Evolutionary conservation across 1,140 invertebrate species (phyloP), one percentile per base, ranked within the genome.

Genomic region (Orchesella cincta): DNA sequence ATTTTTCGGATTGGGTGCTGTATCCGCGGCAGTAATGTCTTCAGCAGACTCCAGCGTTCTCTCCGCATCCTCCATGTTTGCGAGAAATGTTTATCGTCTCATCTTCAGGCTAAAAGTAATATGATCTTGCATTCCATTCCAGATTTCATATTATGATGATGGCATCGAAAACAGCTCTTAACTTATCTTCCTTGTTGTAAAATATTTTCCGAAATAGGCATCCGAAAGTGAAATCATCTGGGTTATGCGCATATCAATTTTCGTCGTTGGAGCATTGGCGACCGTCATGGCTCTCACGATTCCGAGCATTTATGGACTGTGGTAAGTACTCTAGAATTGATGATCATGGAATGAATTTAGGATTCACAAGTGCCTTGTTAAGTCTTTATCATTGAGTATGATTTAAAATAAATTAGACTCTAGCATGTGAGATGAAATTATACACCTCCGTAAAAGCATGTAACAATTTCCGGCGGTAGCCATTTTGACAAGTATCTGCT

Each of bases 21-120:
- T 94, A 31, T 92, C 91, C 1, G 92, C 92, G 1, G 92, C 92
- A n/a, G 90, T 93, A 0, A 93, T 94, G 92, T 92, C 92, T 2
- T 93, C 92, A 8, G 92, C 92, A 0, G 92, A 93, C 84, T 93
- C 92, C 0, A 92, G 91, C 72, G 90, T 94, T 64, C 85, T 94
- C 1, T 90, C 91, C 8, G 92, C 92, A 18, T 90, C 90, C 81
- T 92, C 92, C 20, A 92, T 94, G 91, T 93, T 93, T 85, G 90
- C 92, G n/a, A 88, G 92, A 76, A 94, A 94, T 84, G 89, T 94
- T 64, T 93, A 93, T 84, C 92, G 91, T 83, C 84, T 91, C 23
- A 89, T 92, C 1, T 89, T 93, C 80, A 85, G 91, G 79, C 90
- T 90, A 76, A 88, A 90, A 85, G 92, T 92, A 84, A 85, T 46